A percentile compares a stretch with the other conserved stretches of the same genome.
These are phyloP conservation scores for Orthosia gothica DNA, from an alignment of 2,888 invertebrate species.

Conservation along the genomic window DNA sequence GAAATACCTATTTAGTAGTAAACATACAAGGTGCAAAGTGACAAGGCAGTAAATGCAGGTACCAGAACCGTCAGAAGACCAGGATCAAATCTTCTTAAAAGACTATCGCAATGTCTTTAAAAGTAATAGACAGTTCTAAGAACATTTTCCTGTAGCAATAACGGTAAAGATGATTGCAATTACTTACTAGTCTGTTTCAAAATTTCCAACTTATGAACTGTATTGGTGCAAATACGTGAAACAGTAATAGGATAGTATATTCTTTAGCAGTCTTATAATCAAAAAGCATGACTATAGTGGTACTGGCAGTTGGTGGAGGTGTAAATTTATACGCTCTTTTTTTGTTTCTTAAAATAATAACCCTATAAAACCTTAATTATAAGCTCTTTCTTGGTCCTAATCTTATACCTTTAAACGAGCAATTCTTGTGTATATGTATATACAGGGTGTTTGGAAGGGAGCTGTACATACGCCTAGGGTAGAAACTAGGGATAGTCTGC, in stretches of 20 bases:
- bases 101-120: constrained; percentile 16
- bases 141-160: background rate
- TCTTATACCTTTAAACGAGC: too few species aligned
- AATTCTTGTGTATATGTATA: too few species aligned
- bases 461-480: too few species aligned
- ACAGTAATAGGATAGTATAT: background rate
- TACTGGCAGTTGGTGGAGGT: background rate
- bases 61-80: background rate
- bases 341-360: too few species aligned
- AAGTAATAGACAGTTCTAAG: background rate
- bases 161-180: background rate
- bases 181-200: background rate
- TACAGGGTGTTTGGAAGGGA: too few species aligned
- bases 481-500: too few species aligned
- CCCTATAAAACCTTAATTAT: background rate
- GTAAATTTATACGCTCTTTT: background rate
- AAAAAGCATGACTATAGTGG: background rate
- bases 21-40: background rate
- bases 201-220: background rate
- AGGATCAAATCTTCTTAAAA: constrained; percentile 2
- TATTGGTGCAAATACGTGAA: background rate
- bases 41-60: background rate
- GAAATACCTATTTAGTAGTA: background rate
- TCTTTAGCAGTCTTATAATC: background rate
- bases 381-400: background rate